These are phyloP conservation scores for Bubo blakistoni DNA, from an alignment of 2,113 vertebrate genomes.

Conservation along the genomic window DNA sequence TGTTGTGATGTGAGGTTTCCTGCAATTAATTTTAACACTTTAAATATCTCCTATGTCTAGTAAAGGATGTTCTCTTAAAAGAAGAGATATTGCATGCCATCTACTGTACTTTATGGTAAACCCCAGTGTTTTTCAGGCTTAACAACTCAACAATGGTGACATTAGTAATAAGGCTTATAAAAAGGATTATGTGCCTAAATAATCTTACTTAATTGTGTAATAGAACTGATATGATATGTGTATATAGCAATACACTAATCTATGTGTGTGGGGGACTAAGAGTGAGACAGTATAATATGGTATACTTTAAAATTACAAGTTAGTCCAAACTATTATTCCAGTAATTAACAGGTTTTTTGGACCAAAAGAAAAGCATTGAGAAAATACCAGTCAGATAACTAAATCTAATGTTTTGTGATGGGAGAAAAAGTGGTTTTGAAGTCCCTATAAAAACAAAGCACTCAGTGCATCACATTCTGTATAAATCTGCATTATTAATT, in stretches of 20 bases:
- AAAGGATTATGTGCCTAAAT: constrained; percentile 40
- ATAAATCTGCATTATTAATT: constrained; percentile 82
- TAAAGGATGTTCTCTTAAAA: background rate
- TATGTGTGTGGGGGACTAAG: background rate
- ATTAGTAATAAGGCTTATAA: constrained; percentile 19
- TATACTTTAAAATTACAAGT: constrained; percentile 30
- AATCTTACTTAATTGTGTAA: constrained; percentile 34
- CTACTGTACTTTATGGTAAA: constrained; percentile 46
- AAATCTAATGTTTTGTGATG: constrained; percentile 48
- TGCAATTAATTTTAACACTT: constrained; percentile 13
- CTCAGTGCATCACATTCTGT: constrained; percentile 48
- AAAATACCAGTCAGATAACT: constrained; percentile 3
- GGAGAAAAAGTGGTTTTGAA: constrained; percentile 26
- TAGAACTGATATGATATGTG: background rate
- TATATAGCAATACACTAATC: background rate
- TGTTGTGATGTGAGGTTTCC: background rate
- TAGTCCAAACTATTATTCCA: constrained; percentile 13
- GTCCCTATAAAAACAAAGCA: constrained; percentile 58
- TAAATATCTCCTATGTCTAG: background rate
- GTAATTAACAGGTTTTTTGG: background rate
- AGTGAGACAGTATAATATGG: background rate
- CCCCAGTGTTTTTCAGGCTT: background rate
- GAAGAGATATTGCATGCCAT: background rate
- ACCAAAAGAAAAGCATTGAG: background rate
- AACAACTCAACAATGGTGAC: background rate